Conservation (phyloP, 2,888 invertebrate genomes). For the Gymnosoma rotundatum region DNA sequence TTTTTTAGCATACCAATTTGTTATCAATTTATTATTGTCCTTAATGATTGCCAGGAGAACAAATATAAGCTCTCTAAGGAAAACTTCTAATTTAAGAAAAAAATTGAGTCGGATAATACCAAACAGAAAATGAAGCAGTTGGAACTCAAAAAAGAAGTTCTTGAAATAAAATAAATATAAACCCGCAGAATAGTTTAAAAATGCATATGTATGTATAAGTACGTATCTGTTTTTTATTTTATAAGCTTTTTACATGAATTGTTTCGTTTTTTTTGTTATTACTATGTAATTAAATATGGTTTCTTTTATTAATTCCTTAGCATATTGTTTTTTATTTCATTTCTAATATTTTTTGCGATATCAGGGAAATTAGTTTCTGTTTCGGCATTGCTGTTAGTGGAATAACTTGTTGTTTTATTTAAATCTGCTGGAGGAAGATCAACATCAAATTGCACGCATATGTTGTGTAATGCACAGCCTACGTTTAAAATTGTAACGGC, state of each 20-base stretch:
- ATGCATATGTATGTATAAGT: background rate
- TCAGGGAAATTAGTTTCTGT: slow-evolving; percentile 11
- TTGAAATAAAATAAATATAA: no score
- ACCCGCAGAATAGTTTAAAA: no score
- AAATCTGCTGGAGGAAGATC: slow-evolving; percentile 7
- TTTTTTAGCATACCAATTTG: no score
- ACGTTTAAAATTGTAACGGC: slow-evolving; percentile 36
- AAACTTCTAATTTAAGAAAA: background rate
- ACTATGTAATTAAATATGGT: background rate
- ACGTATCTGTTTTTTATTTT: slow-evolving; percentile 3
- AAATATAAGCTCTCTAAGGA: background rate
- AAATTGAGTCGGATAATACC: no score
- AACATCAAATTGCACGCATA: slow-evolving; percentile 1
- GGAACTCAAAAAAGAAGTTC: no score
- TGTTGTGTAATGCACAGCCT: slow-evolving; percentile 30
- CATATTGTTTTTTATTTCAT: slow-evolving; percentile 21
- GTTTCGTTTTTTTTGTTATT: slow-evolving; percentile 16
- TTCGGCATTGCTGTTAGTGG: background rate
- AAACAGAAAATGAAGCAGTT: no score
- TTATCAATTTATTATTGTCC: no score
- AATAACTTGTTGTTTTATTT: background rate
- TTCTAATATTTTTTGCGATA: slow-evolving; percentile 10
- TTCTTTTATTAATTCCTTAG: background rate
- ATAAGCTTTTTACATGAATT: slow-evolving; percentile 10
- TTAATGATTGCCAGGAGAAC: background rate